Evolutionary conservation across 2,888 invertebrate species (phyloP), one percentile per base, ranked within the genome.

Genomic region (Cabera pusaria): DNA sequence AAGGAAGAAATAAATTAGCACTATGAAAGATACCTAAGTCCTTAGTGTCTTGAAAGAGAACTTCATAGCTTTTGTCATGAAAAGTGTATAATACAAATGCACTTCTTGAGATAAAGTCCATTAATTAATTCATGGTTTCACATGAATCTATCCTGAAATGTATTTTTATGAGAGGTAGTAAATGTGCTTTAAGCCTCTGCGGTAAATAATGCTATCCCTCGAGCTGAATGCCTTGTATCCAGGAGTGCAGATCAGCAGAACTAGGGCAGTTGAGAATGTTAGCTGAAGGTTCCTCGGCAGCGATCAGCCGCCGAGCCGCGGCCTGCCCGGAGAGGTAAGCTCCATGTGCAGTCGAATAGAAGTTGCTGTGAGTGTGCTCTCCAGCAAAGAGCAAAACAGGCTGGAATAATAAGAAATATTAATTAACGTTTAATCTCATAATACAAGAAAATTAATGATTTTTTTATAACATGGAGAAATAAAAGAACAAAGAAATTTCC

Each of bases 311-410:
- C 72, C 95, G 94, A 21, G 96, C 96, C 18, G 95, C 95, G 7
- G 93, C 92, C 57, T 95, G 91, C 1, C 98, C 98, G 26, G 96
- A 95, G 34, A 98, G 85, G 69, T 96, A 96, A 18, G 98, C 98
- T 26, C 98, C 98, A 73, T 98, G 98, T 17, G 96, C 97, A 1
- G 98, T 98, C 27, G 97, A 98, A 81, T 98, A 98, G 78, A 97
- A 98, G 73, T 93, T 95, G 69, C 95, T 94, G 89, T 98, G 98
- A 22, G 97, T 97, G 64, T 98, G 98, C 88, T 98, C 98, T 43
- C 98, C 98, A 60, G 97, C 98, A 90, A 98, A 98, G 67, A 96
- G 85, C 59, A 97, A 80, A 18, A 92, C 92, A 56, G 96, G 96
- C 96, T 97, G 77, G 49, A 90, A 88, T 54, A 8, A 20, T 36